Evolutionary conservation across 1,140 invertebrate species (phyloP).

Genomic region (Sycophaga agraensis): DNA sequence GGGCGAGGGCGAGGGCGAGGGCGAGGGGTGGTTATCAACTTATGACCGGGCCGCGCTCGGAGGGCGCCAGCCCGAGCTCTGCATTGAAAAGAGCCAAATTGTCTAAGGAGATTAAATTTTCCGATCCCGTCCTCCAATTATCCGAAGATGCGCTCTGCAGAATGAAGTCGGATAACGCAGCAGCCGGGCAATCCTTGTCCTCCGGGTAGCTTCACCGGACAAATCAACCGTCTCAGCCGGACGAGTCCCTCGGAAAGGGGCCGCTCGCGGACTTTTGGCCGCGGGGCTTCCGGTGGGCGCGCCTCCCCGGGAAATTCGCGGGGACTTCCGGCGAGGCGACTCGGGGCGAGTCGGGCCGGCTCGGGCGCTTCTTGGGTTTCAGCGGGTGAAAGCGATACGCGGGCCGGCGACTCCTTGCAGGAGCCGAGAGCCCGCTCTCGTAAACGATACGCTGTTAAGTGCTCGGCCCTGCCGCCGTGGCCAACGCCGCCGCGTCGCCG

Average conservation of each 20-base stretch:
- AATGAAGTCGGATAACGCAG: constrained; percentile 4
- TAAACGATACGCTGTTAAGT: constrained; percentile 52
- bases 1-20: no score
- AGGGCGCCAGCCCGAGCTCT: not conserved
- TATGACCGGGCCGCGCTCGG: constrained; percentile 3
- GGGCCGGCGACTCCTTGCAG: no score
- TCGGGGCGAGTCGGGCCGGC: constrained; percentile 27
- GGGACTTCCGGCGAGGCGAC: not conserved
- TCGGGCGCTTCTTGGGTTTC: constrained; percentile 28
- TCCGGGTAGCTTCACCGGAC: no score
- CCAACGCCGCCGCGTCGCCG: not conserved
- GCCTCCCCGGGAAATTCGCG: no score
- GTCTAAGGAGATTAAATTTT: constrained; percentile 21
- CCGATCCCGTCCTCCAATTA: constrained; percentile 8
- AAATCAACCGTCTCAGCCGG: no score
- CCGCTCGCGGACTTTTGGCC: no score
- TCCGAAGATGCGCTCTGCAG: constrained; percentile 2
- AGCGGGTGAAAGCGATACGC: constrained; percentile 12
- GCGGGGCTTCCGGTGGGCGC: no score
- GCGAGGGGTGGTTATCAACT: constrained; percentile 25
- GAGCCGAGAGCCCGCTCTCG: no score
- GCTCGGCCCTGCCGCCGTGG: constrained; percentile 29
- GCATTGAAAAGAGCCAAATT: constrained; percentile 21
- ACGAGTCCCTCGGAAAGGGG: no score
- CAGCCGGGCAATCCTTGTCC: no score